Evolutionary conservation across 2,888 invertebrate genomes (phyloP).

Genomic region (Dryadula phaetusa): DNA sequence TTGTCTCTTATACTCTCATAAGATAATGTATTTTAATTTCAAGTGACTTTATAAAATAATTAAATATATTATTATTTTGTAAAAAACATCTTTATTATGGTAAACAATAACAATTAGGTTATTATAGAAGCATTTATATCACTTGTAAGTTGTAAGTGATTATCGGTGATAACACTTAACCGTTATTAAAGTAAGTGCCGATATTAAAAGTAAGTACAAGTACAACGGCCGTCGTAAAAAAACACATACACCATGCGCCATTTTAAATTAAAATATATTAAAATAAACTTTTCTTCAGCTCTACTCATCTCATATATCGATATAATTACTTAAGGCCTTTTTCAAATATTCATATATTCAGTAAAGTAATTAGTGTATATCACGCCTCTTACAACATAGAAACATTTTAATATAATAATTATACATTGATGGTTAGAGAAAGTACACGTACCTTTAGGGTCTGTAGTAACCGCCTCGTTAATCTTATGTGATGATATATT

Average conservation of each 20-base stretch:
- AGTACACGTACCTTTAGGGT: conserved; percentile 25
- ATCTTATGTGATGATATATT: conserved; percentile 39
- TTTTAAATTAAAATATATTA: background rate
- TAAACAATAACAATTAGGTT: conserved; percentile 4
- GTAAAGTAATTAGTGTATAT: conserved; percentile 18
- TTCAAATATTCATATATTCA: background rate
- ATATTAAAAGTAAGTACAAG: background rate
- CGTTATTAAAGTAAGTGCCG: background rate
- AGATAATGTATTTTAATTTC: too few species aligned
- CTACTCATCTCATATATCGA: background rate
- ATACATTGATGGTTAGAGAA: conserved; percentile 18
- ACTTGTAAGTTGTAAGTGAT: conserved; percentile 3
- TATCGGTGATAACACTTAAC: conserved; percentile 13
- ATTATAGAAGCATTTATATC: conserved; percentile 11
- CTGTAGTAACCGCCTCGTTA: conserved; percentile 39
- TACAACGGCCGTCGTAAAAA: background rate
- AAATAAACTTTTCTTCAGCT: background rate
- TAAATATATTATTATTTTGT: background rate
- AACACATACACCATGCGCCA: background rate
- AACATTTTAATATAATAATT: conserved; percentile 25
- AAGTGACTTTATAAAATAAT: too few species aligned
- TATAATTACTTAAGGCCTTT: background rate
- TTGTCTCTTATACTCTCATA: too few species aligned
- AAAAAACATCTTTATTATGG: conserved; percentile 5
- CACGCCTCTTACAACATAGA: conserved; percentile 13